Evolutionary conservation across 2,797 vertebrate genomes (phyloP), one percentile per base, ranked within the genome.

Genomic region (Cuniculus paca): DNA sequence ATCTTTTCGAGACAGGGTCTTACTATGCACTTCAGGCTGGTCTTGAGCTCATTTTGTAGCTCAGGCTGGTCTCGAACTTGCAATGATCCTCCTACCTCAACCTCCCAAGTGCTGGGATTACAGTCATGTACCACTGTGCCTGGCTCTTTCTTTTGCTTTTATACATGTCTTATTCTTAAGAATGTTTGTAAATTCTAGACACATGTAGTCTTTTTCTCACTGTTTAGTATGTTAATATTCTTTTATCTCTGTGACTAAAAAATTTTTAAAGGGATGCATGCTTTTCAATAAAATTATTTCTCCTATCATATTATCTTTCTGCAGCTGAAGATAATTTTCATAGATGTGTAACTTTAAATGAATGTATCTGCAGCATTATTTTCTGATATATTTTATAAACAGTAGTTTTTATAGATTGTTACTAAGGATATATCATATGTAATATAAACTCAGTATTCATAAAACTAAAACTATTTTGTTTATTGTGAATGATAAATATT

Each of bases 231-330:
- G 45, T 89, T 90, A 78, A 92, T 91, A 94, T 94, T 88, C 79
- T 90, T 24, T 93, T 88, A 82, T 91, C n/a, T 96, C 48, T 79
- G 3, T 91, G 78, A 94, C 56, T 86, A 81, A 75, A 68, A 61
- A 78, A 75, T 48, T 28, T 95, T 89, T 95, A 56, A 92, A 31
- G 34, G 54, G 88, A 84, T 86, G 82, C 12, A 77, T 5, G 5
- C 2, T 79, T 95, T 94, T 91, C 70, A 93, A 50, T 95, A 65
- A 26, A 96, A 89, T 82, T 92, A 85, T 56, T 95, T 88, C 20
- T 86, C 22, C 60, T 88, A 31, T 58, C 52, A 36, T 93, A 11
- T 85, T 87, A 70, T 63, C 60, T 93, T 91, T 94, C 72, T 84
- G 24, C 45, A 84, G 65, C 28, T 68, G 61, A 96, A 75, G n/a